These are phyloP conservation scores for Brenthis hecate DNA, from an alignment of 2,888 invertebrate species.

Conservation along the genomic window DNA sequence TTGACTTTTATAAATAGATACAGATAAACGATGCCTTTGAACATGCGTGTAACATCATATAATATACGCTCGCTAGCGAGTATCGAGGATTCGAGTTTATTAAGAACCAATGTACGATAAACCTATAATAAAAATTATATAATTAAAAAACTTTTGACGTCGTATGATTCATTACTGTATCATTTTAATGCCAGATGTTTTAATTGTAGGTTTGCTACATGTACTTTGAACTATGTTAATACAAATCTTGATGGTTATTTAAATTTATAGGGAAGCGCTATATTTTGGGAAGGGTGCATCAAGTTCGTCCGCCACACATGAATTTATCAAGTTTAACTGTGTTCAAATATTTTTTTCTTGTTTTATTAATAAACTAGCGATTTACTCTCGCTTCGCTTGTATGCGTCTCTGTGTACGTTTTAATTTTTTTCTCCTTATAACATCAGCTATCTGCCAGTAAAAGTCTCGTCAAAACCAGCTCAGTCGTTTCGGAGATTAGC, in stretches of 20 bases:
- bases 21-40: too few relatives aligned
- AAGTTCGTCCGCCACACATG: too few relatives aligned
- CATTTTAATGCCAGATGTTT: slow-evolving; percentile 14
- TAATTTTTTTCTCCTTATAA: too few relatives aligned
- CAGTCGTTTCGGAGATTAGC: too few relatives aligned
- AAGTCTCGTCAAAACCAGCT: too few relatives aligned
- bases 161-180: slow-evolving; percentile 13
- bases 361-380: too few relatives aligned
- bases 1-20: too few relatives aligned
- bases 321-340: too few relatives aligned
- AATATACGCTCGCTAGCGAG: slow-evolving; percentile 16
- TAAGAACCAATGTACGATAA: slow-evolving; percentile 2
- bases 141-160: slow-evolving; percentile 13
- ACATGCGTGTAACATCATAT: neutral
- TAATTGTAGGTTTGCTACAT: slow-evolving; percentile 8
- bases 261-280: neutral
- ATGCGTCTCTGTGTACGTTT: too few relatives aligned
- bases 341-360: too few relatives aligned
- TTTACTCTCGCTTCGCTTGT: too few relatives aligned
- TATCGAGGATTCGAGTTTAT: slow-evolving; percentile 6
- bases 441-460: too few relatives aligned
- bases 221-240: neutral
- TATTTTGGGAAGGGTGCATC: neutral
- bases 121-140: slow-evolving; percentile 15
- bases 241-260: neutral